Evolutionary conservation across 2,113 vertebrate species (phyloP).

Genomic region (Anas platyrhynchos): DNA sequence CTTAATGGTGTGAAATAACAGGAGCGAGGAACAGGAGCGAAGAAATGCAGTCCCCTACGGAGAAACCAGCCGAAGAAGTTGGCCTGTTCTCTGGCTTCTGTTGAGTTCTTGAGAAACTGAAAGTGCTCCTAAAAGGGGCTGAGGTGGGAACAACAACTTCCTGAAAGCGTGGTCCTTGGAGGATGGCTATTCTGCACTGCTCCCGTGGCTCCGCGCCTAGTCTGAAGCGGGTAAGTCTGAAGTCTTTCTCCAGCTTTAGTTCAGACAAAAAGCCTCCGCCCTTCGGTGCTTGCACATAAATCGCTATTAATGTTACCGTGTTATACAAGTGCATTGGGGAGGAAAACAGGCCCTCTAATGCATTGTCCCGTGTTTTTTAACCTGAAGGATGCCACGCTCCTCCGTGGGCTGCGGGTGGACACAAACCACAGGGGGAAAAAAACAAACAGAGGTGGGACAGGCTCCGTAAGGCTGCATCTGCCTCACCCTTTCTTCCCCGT

Average conservation of each 20-base stretch:
- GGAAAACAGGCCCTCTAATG: conserved; percentile 52
- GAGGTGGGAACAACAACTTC: conserved; percentile 40
- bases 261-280: conserved; percentile 29
- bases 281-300: conserved; percentile 48
- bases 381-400: conserved; percentile 21
- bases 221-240: neutral
- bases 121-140: conserved; percentile 16
- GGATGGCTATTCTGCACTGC: neutral
- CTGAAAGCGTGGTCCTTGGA: neutral
- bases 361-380: conserved; percentile 51
- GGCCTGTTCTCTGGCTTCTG: conserved; percentile 26
- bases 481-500: conserved; percentile 38
- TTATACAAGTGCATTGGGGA: conserved; percentile 51
- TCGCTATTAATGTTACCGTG: conserved; percentile 56
- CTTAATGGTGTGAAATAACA: neutral
- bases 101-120: conserved; percentile 51
- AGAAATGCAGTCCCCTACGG: neutral
- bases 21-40: neutral
- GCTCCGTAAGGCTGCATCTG: conserved; percentile 28
- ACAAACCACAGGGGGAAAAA: neutral
- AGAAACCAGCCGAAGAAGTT: neutral
- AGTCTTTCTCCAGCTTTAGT: neutral
- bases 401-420: conserved; percentile 19
- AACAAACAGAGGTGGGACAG: conserved; percentile 18
- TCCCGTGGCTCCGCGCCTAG: neutral